Conservation (phyloP, 1,140 invertebrate species). For the Melanaphis sacchari region DNA sequence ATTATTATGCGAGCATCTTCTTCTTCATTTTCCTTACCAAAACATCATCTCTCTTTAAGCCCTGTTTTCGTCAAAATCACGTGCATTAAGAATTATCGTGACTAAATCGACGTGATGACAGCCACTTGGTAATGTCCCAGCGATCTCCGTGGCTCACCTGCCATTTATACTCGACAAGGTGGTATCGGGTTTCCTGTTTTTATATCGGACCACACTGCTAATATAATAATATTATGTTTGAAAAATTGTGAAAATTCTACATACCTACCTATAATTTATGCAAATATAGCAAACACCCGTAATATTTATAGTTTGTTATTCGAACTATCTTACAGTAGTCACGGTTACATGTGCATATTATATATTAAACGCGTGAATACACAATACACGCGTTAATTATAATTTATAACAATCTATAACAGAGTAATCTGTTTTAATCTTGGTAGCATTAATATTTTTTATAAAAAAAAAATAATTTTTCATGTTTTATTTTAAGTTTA, state of each 20-base stretch:
- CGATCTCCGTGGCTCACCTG: too few species aligned
- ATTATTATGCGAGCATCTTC: neutral
- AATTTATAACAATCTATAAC: neutral
- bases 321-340: neutral
- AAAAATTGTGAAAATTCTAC: neutral
- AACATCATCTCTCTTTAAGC: neutral
- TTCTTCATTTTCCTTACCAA: neutral
- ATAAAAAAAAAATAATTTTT: too few species aligned
- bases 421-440: neutral
- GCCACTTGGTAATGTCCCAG: conserved; percentile 5
- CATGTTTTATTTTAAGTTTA: too few species aligned
- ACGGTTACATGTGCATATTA: neutral
- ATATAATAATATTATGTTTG: neutral
- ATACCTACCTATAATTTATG: neutral
- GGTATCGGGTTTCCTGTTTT: neutral
- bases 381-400: neutral
- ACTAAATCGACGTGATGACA: neutral
- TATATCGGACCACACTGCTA: neutral
- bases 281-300: neutral
- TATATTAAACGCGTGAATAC: neutral
- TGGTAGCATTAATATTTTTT: neutral
- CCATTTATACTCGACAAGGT: neutral
- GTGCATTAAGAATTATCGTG: neutral
- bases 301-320: neutral
- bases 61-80: too few species aligned